Conservation (phyloP, 2,888 invertebrate species). For the Drosophila anceps region DNA sequence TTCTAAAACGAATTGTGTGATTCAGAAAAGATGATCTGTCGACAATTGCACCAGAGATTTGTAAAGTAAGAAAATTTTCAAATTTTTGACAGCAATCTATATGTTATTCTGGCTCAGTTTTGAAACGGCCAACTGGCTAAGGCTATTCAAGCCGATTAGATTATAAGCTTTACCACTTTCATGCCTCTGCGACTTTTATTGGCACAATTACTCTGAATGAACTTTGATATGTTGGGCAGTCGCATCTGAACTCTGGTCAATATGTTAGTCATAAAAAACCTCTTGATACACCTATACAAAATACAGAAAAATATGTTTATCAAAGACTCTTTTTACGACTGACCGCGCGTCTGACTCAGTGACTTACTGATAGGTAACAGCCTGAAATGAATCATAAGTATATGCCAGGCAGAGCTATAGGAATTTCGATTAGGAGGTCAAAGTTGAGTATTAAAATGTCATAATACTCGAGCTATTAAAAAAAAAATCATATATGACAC, state of each 20-base stretch:
- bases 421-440: not conserved
- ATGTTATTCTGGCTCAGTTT: not conserved
- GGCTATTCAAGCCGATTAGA: not conserved
- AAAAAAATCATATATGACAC: too few relatives aligned
- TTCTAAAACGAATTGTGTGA: constrained; percentile 1
- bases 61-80: too few relatives aligned
- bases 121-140: not conserved
- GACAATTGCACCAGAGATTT: not conserved
- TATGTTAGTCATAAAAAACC: not conserved
- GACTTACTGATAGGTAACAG: not conserved
- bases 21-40: not conserved
- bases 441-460: not conserved
- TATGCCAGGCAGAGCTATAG: too few relatives aligned
- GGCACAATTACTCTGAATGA: not conserved
- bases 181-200: not conserved
- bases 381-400: not conserved
- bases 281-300: not conserved
- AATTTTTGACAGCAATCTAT: not conserved
- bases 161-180: not conserved
- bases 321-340: not conserved
- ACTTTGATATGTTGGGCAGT: not conserved
- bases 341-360: not conserved
- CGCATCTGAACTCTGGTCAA: not conserved
- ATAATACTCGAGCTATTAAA: too few relatives aligned
- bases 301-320: not conserved